A percentile compares a stretch with the other conserved stretches of the same genome.
Conservation (phyloP, 1,140 invertebrate genomes). For the Hylaeus volcanicus region DNA sequence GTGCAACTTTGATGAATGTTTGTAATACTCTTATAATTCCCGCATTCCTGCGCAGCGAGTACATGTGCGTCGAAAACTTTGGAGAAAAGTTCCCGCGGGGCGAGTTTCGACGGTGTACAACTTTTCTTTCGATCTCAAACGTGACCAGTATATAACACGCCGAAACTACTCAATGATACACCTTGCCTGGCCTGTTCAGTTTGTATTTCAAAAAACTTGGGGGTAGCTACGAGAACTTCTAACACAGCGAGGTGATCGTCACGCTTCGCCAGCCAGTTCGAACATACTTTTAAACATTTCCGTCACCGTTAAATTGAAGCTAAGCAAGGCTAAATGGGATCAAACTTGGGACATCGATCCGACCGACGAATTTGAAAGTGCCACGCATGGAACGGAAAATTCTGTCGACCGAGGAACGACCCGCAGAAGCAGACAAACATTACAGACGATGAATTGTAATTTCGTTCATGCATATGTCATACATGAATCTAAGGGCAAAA, state of each 20-base stretch:
- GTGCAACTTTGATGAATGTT: neutral
- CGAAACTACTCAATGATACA: neutral
- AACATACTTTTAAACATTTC: conserved; percentile 22
- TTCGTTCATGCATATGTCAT: too few relatives aligned
- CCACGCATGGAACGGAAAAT: neutral
- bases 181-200: neutral
- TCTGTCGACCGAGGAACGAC: neutral
- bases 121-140: conserved; percentile 45
- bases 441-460: too few relatives aligned
- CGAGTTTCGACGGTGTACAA: conserved; percentile 9
- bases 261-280: neutral
- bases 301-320: neutral
- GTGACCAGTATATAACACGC: conserved; percentile 32
- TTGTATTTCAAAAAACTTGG: conserved; percentile 35
- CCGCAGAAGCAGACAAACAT: too few relatives aligned
- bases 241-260: conserved; percentile 7
- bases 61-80: neutral
- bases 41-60: neutral
- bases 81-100: neutral
- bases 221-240: neutral
- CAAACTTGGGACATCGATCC: neutral
- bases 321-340: neutral
- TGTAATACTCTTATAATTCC: neutral
- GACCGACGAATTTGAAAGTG: neutral
- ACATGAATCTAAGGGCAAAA: too few relatives aligned